Evolutionary conservation across 1,140 invertebrate species (phyloP), one percentile per base, ranked within the genome.

Genomic region (Microplitis demolitor): DNA sequence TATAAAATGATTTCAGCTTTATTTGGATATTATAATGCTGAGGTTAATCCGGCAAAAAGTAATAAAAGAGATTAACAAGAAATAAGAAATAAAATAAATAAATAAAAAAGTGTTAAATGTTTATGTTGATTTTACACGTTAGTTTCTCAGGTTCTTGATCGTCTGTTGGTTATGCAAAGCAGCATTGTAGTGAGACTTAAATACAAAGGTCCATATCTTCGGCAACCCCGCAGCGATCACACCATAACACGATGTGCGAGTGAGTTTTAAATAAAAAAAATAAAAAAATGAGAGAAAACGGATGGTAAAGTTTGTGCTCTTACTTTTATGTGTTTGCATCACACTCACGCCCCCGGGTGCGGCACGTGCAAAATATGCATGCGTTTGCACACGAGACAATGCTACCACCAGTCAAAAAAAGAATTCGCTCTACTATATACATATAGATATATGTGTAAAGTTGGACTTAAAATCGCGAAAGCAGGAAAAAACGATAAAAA

Each of bases 311-410:
- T 58, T 58, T 24, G 56, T 3, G 16, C 62, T 39, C 69, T 64
- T 35, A 16, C 54, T 37, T 37, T 50, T 39, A 45, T 61, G 45
- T 45, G 33, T 68, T 60, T 61, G 33, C 62, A 35, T 61, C 39
- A 50, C 64, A 54, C 51, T 61, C 56, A 53, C 73, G 31, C 60
- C 51, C 31, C 34, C 39, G 35, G 56, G 50, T 16, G 61, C 51
- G 50, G 79, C 78, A 80, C 79, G 80, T 80, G 79, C 78, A 80
- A 82, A 82, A 82, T 82, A 80, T 82, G 78, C 80, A 80, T 80
- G 79, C 76, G 71, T 78, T 79, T 60, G 6, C 39, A 9, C 74
- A 67, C 75, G 80, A 82, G 79, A 82, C 79, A 80, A 80, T 80
- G 80, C 79, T 45, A 45, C 39, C 39, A 45, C 39, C 39, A 9